phyloP scores from a whole-genome alignment of 2,113 vertebrate species.

The Catharus fuscescens region DNA sequence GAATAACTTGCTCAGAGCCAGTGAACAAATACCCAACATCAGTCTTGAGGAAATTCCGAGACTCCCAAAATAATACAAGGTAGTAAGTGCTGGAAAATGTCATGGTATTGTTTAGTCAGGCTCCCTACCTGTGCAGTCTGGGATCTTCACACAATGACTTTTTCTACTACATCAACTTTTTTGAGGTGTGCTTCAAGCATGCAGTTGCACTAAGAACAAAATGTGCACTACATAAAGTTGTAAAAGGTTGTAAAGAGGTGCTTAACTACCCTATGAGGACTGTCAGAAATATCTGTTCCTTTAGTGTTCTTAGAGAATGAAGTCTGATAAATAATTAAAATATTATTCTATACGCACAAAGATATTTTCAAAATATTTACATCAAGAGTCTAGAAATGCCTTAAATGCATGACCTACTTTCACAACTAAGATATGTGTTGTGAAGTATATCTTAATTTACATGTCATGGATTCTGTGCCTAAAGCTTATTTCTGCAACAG shows the following conservation, averaged over 20 bases:
- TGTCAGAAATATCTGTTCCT: neutral
- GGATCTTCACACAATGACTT: neutral
- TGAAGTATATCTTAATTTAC: slow-evolving; percentile 44
- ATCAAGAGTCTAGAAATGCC: slow-evolving; percentile 1
- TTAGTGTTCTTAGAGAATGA: neutral
- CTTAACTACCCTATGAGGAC: neutral
- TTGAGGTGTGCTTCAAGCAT: neutral
- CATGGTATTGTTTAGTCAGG: neutral
- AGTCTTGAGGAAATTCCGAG: neutral
- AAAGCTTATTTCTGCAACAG: slow-evolving; percentile 7
- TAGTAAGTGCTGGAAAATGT: neutral
- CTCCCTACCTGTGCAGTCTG: neutral
- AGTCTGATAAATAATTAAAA: slow-evolving; percentile 35
- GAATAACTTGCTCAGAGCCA: neutral
- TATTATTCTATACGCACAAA: neutral
- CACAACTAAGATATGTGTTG: neutral
- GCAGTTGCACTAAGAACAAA: neutral
- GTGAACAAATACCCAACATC: neutral
- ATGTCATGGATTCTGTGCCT: neutral
- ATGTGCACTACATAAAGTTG: neutral
- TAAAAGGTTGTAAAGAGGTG: neutral
- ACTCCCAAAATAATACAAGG: neutral
- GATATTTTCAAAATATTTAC: slow-evolving; percentile 36
- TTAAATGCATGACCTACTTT: slow-evolving; percentile 48
- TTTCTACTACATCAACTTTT: neutral